phyloP scores from a whole-genome alignment of 2,113 vertebrate genomes.

The Meles meles region DNA sequence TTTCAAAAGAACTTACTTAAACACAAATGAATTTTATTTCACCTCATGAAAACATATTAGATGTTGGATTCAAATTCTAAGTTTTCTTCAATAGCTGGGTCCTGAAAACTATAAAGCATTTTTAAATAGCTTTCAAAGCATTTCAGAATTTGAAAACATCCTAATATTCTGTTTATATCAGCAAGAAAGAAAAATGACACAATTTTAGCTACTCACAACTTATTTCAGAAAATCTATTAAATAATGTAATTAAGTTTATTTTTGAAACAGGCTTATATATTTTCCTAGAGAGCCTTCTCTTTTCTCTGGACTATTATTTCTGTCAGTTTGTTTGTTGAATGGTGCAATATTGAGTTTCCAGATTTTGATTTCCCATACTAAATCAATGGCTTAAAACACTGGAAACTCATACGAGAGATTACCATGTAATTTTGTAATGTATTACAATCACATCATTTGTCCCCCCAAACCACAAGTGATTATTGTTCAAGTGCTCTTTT shows the following conservation, averaged over 20 bases:
- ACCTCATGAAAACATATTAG: constrained; percentile 35
- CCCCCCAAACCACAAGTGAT: constrained; percentile 48
- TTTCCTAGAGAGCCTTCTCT: constrained; percentile 27
- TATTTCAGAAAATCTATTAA: constrained; percentile 38
- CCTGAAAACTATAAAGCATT: constrained; percentile 34
- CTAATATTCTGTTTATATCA: constrained; percentile 14
- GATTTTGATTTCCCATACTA: constrained; percentile 31
- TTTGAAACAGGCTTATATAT: constrained; percentile 14
- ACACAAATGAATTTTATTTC: constrained; percentile 44
- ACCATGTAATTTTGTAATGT: constrained; percentile 43
- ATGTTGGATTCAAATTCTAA: not conserved
- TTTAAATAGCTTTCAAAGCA: not conserved
- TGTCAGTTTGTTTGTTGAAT: constrained; percentile 37
- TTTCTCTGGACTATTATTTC: constrained; percentile 23
- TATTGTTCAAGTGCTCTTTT: constrained; percentile 69
- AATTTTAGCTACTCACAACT: constrained; percentile 42
- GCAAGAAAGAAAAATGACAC: constrained; percentile 29
- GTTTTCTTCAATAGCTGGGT: constrained; percentile 46
- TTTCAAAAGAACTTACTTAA: constrained; percentile 51
- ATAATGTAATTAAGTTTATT: constrained; percentile 30
- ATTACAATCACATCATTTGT: constrained; percentile 53
- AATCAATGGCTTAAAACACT: constrained; percentile 49
- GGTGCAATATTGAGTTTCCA: not conserved
- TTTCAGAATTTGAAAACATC: constrained; percentile 46
- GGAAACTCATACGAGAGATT: not conserved